phyloP scores from a whole-genome alignment of 2,888 invertebrate genomes.

The Myathropa florea region DNA sequence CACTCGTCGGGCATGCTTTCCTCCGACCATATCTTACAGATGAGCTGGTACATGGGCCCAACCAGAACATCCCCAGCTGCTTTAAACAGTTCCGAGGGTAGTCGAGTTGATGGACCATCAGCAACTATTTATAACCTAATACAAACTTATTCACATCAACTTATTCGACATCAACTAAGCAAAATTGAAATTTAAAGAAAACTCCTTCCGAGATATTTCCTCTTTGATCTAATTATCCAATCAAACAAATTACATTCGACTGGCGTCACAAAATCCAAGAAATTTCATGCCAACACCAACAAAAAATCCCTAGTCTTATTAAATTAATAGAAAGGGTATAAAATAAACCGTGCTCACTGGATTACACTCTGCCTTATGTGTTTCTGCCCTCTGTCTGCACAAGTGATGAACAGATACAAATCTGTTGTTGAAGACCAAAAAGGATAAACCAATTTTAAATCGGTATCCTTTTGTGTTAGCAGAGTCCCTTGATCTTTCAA shows the following conservation, averaged over 20 bases:
- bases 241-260: not conserved
- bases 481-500: constrained; percentile 27
- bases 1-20: too few species aligned
- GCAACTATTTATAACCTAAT: too few species aligned
- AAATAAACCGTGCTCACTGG: constrained; percentile 20
- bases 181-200: not conserved
- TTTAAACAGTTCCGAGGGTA: too few species aligned
- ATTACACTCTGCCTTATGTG: constrained; percentile 4
- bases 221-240: not conserved
- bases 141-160: too few species aligned
- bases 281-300: not conserved
- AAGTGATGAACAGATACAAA: constrained; percentile 12
- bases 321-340: not conserved
- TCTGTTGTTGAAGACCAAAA: constrained; percentile 7
- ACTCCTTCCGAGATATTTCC: not conserved
- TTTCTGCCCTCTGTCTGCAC: not conserved
- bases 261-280: not conserved
- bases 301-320: not conserved
- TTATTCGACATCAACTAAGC: not conserved
- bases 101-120: too few species aligned
- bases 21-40: too few species aligned
- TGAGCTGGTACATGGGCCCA: too few species aligned
- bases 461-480: constrained; percentile 14
- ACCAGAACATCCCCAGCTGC: too few species aligned
- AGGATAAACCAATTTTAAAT: constrained; percentile 42